phyloP scores from a whole-genome alignment of 1,140 invertebrate species.

The Lasioglossum baleicum region DNA sequence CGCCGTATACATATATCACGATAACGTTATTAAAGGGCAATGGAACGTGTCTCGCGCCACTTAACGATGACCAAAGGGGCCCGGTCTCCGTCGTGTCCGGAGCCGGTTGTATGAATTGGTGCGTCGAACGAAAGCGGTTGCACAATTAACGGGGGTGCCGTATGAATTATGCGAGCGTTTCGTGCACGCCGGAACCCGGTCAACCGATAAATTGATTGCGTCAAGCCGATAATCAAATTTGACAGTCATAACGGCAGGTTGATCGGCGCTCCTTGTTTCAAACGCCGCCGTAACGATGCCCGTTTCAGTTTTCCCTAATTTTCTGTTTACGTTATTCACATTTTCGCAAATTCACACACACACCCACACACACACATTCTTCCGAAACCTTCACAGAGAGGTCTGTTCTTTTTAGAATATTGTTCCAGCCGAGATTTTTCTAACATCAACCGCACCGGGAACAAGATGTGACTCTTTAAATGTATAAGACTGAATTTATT shows the following conservation, averaged over 20 bases:
- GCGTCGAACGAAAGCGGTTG: constrained; percentile 31
- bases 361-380: no score
- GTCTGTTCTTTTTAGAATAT: no score
- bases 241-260: constrained; percentile 39
- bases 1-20: constrained; percentile 17
- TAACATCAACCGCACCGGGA: no score
- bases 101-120: constrained; percentile 25
- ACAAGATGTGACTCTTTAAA: no score
- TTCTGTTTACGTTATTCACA: no score
- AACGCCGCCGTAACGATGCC: not conserved
- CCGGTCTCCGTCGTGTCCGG: not conserved
- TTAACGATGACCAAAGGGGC: constrained; percentile 23
- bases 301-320: not conserved
- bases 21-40: constrained; percentile 47
- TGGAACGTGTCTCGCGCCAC: constrained; percentile 33
- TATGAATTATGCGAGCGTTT: constrained; percentile 22
- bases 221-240: constrained; percentile 39
- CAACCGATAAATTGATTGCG: constrained; percentile 44
- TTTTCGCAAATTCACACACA: no score
- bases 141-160: constrained; percentile 47
- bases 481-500: no score
- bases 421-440: no score
- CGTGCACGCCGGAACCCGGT: constrained; percentile 29
- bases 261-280: not conserved
- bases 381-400: no score